Percentiles rank a stretch among this genome's conserved stretches.
Conservation (phyloP, 2,888 invertebrate genomes). For the Lapara coniferarum region DNA sequence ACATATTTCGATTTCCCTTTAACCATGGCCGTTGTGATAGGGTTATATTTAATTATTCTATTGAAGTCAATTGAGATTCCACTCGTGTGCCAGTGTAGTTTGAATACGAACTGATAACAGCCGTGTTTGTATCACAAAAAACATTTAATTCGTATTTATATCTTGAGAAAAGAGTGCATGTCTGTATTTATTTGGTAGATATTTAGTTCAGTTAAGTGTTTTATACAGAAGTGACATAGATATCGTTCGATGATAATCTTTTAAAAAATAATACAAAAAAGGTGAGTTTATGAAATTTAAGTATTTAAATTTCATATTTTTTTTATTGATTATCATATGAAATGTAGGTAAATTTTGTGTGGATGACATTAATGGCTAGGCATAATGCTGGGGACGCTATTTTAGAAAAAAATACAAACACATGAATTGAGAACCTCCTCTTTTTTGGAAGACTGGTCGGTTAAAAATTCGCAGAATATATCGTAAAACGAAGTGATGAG, state of each 20-base stretch:
- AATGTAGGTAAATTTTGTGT: no score
- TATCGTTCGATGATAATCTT: neutral
- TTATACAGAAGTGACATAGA: neutral
- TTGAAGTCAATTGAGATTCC: conserved; percentile 72
- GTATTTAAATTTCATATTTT: no score
- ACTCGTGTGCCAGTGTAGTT: conserved; percentile 48
- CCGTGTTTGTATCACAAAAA: conserved; percentile 36
- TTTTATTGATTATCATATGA: no score
- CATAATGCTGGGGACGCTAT: no score
- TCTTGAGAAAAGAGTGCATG: conserved; percentile 4
- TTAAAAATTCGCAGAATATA: no score
- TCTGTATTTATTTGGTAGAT: neutral
- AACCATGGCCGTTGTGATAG: neutral
- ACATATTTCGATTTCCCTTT: conserved; percentile 5
- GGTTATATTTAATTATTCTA: conserved; percentile 54
- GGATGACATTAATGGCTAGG: no score
- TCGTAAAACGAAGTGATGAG: no score
- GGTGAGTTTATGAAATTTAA: neutral
- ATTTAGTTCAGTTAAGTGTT: neutral
- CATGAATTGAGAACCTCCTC: no score
- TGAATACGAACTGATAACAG: conserved; percentile 40
- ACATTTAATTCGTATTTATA: conserved; percentile 19
- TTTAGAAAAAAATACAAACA: no score
- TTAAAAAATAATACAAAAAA: neutral
- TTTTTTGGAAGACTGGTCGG: no score